phyloP scores from a whole-genome alignment of 2,113 vertebrate genomes.

The Hyla sarda region DNA sequence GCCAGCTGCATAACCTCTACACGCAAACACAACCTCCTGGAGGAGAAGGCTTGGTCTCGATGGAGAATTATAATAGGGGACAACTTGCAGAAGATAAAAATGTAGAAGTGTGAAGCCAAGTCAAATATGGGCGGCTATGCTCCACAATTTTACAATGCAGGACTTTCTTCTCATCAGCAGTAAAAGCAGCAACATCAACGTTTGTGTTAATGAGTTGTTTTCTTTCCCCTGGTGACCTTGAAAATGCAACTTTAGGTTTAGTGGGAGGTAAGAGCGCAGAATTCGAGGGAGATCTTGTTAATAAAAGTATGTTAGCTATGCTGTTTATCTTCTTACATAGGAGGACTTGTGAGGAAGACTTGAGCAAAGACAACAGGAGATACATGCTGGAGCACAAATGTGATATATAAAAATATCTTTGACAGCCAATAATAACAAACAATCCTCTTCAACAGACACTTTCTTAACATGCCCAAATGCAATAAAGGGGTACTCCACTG shows the following conservation, averaged over 20 bases:
- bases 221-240: slow-evolving; percentile 77
- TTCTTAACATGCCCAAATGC: too few relatives aligned
- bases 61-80: not conserved
- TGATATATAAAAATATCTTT: not conserved
- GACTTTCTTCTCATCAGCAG: slow-evolving; percentile 66
- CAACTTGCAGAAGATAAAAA: slow-evolving; percentile 32
- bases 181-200: slow-evolving; percentile 72
- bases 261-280: slow-evolving; percentile 80
- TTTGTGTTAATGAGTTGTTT: slow-evolving; percentile 79
- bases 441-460: not conserved
- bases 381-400: not conserved
- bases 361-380: not conserved
- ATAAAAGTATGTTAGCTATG: slow-evolving; percentile 62
- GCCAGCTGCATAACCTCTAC: slow-evolving; percentile 40
- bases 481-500: too few relatives aligned
- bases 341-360: not conserved
- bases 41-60: not conserved
- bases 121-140: slow-evolving; percentile 31
- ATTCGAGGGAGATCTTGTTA: slow-evolving; percentile 75
- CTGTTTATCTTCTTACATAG: slow-evolving; percentile 42
- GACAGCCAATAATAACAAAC: not conserved
- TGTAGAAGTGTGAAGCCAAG: not conserved
- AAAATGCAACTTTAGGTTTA: slow-evolving; percentile 76
- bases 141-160: slow-evolving; percentile 60
- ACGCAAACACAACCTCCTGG: slow-evolving; percentile 4